These are phyloP conservation scores for Phoebastria nigripes DNA, from an alignment of 2,797 vertebrate species.

Conservation along the genomic window DNA sequence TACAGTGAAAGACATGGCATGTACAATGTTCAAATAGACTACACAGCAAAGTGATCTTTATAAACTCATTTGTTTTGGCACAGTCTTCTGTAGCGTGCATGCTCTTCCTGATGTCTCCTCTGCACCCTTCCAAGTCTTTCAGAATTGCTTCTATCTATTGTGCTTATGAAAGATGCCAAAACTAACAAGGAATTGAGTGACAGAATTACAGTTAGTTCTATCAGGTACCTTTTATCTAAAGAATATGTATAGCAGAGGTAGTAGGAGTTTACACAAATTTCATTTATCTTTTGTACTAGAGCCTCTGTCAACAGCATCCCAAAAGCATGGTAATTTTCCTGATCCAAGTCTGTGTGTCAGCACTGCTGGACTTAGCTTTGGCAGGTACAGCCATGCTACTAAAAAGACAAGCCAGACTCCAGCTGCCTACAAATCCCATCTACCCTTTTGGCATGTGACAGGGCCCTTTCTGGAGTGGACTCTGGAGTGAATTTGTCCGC, in stretches of 20 bases:
- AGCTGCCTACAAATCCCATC: background rate
- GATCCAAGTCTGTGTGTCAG: background rate
- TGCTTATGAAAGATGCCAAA: background rate
- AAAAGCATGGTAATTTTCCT: background rate
- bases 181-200: background rate
- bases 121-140: background rate
- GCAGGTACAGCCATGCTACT: background rate
- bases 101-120: conserved; percentile 10
- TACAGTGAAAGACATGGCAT: conserved; percentile 18
- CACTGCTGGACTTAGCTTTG: background rate
- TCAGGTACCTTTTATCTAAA: background rate
- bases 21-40: conserved; percentile 40
- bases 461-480: background rate
- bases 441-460: background rate
- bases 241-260: background rate
- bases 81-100: conserved; percentile 4
- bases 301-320: background rate
- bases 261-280: background rate
- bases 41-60: background rate
- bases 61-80: conserved; percentile 47
- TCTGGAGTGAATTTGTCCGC: background rate
- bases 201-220: background rate
- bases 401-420: background rate
- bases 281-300: background rate
- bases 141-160: background rate